Conservation (phyloP, 2,797 vertebrate species). For the Rhinoraja longicauda region DNA sequence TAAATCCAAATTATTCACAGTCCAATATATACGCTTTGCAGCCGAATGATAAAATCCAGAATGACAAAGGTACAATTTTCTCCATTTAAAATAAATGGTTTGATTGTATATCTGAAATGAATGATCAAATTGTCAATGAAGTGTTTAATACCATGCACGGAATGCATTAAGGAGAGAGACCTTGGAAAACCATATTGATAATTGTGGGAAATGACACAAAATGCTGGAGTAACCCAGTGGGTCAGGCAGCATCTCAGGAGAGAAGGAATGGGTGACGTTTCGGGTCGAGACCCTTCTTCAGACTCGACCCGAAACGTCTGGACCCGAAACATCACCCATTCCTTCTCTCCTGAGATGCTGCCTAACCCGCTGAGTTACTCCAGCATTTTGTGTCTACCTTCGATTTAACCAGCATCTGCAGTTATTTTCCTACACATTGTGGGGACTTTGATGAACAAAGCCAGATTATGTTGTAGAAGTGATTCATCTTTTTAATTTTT, state of each 20-base stretch:
- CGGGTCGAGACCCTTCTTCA: no score
- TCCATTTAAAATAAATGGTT: not conserved
- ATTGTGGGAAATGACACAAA: no score
- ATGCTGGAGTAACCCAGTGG: no score
- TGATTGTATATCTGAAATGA: not conserved
- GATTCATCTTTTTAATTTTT: not conserved
- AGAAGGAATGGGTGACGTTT: no score
- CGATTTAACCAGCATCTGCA: no score
- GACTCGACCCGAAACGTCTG: no score
- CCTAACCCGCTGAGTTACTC: no score
- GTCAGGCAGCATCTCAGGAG: no score
- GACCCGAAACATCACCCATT: no score
- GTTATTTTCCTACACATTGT: no score
- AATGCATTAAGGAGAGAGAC: not conserved
- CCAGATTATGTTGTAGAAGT: not conserved
- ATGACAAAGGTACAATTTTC: not conserved
- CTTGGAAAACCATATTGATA: not conserved
- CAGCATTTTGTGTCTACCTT: no score
- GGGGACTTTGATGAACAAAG: not conserved
- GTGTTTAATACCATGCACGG: not conserved
- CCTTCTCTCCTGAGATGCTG: no score
- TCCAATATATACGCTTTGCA: not conserved
- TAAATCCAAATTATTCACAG: not conserved
- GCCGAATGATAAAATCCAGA: not conserved
- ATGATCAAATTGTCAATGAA: not conserved